Conservation (phyloP, 2,888 invertebrate genomes). For the Meta bourneti region DNA sequence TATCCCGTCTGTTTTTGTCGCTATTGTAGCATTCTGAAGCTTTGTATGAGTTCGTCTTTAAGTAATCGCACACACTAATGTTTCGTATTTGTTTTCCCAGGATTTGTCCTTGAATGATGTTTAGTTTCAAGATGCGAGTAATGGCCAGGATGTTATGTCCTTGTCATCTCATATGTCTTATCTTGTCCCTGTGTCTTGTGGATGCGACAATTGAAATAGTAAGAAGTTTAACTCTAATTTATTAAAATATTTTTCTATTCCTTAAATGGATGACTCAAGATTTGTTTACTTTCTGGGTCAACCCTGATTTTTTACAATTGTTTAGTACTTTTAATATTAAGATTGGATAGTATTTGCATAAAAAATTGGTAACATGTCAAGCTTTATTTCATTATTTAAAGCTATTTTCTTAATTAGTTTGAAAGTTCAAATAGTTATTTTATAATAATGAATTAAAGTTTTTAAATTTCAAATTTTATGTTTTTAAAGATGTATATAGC, state of each 20-base stretch:
- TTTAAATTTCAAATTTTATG: too few relatives aligned
- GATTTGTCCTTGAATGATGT: conserved; percentile 49
- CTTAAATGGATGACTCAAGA: too few relatives aligned
- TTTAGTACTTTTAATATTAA: neutral
- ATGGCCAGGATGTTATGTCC: conserved; percentile 31
- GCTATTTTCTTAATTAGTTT: too few relatives aligned
- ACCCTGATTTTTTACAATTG: neutral
- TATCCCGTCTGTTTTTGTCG: neutral
- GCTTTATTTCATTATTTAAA: too few relatives aligned
- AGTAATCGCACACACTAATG: neutral
- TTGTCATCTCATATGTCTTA: conserved; percentile 10
- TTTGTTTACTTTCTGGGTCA: too few relatives aligned
- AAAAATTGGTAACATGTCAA: too few relatives aligned
- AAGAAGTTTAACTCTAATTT: conserved; percentile 21
- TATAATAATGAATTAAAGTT: too few relatives aligned
- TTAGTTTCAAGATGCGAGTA: neutral
- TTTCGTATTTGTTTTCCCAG: conserved; percentile 6
- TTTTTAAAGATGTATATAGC: too few relatives aligned
- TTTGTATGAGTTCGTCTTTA: neutral
- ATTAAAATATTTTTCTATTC: too few relatives aligned
- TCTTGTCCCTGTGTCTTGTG: conserved; percentile 18
- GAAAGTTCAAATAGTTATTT: too few relatives aligned
- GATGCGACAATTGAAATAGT: conserved; percentile 53
- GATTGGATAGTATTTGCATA: too few relatives aligned
- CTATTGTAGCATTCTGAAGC: neutral